Percentiles rank a stretch among this genome's conserved stretches.
Conservation (phyloP, 2,888 invertebrate genomes). For the Hirudinaria manillensis region DNA sequence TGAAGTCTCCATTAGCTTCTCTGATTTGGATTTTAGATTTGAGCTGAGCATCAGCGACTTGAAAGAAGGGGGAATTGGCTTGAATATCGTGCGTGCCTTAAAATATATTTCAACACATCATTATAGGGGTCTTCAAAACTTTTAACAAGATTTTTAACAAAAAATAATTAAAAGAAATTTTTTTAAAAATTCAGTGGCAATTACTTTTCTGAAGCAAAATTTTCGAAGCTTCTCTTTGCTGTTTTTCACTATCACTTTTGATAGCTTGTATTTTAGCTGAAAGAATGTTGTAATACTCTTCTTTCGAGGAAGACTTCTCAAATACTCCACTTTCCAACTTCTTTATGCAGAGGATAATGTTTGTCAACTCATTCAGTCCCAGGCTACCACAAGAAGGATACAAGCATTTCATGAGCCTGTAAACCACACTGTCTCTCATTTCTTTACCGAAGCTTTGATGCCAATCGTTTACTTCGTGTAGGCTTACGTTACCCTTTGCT, state of each 20-base stretch:
- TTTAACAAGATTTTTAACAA: no score
- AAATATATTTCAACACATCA: no score
- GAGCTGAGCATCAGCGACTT: no score
- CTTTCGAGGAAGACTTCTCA: neutral
- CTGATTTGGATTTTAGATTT: no score
- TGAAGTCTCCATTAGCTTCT: no score
- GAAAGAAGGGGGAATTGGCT: no score
- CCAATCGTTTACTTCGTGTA: slow-evolving; percentile 76
- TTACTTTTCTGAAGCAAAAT: no score
- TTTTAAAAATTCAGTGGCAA: no score
- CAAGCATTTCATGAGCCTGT: slow-evolving; percentile 66
- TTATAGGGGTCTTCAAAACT: no score
- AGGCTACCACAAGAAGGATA: neutral
- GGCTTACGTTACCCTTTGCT: neutral
- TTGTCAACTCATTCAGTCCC: slow-evolving; percentile 3
- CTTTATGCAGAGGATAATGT: neutral
- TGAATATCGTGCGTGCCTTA: no score
- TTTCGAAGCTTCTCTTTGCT: no score
- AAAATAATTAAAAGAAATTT: no score
- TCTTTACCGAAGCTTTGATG: slow-evolving; percentile 87
- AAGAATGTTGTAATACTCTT: neutral
- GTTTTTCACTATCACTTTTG: neutral
- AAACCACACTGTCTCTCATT: slow-evolving; percentile 94
- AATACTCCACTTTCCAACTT: neutral
- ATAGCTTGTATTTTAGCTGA: neutral